Percentiles rank a stretch among this genome's conserved stretches.
phyloP scores from a whole-genome alignment of 2,797 vertebrate genomes.

The Tamandua tetradactyla region DNA sequence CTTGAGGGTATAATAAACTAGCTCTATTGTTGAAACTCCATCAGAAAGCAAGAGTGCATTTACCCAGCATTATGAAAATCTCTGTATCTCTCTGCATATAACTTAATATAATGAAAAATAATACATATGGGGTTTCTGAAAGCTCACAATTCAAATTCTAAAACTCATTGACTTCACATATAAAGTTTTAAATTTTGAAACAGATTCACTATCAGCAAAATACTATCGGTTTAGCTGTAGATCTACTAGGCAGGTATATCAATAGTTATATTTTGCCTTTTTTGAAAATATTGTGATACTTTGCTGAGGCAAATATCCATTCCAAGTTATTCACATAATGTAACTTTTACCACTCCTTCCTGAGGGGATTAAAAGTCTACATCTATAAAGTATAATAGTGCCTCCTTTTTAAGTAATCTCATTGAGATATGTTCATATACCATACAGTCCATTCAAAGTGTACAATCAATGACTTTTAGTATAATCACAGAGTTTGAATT shows the following conservation, averaged over 20 bases:
- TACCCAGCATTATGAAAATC: slow-evolving; percentile 59
- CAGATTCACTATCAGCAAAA: slow-evolving; percentile 37
- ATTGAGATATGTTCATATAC: no score
- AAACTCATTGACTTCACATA: slow-evolving; percentile 44
- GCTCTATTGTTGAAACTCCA: slow-evolving; percentile 71
- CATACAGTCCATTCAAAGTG: no score
- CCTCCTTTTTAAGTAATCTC: no score
- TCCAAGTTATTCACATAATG: background rate
- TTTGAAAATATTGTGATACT: background rate
- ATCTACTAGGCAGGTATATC: slow-evolving; percentile 31
- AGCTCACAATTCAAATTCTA: slow-evolving; percentile 69
- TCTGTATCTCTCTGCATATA: slow-evolving; percentile 54
- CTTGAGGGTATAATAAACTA: slow-evolving; percentile 77
- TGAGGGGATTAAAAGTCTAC: background rate
- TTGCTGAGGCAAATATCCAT: slow-evolving; percentile 26
- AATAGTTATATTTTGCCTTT: background rate
- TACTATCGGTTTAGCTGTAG: slow-evolving; percentile 2
- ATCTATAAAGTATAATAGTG: background rate
- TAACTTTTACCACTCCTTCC: background rate
- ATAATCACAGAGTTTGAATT: no score
- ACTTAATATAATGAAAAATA: slow-evolving; percentile 71
- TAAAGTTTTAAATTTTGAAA: slow-evolving; percentile 66
- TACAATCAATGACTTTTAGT: no score
- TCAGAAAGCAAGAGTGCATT: slow-evolving; percentile 70
- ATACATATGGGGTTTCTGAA: slow-evolving; percentile 57